A percentile compares a stretch with the other conserved stretches of the same genome.
These are phyloP conservation scores for Macrotus californicus DNA, from an alignment of 2,113 vertebrate genomes.

Conservation along the genomic window DNA sequence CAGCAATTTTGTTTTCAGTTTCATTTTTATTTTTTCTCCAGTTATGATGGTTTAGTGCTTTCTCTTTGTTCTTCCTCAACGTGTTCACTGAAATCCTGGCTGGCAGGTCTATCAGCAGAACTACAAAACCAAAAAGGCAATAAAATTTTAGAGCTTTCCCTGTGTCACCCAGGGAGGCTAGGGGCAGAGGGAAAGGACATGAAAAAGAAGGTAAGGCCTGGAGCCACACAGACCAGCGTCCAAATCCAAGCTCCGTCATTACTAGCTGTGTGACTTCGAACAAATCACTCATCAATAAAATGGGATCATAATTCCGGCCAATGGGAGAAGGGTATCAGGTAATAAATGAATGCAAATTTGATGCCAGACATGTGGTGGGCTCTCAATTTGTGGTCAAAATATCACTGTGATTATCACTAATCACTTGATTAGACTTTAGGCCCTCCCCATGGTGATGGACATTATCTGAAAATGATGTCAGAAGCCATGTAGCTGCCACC, in stretches of 20 bases:
- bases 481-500: background rate
- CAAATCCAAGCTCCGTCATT: background rate
- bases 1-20: constrained; percentile 18
- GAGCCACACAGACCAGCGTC: background rate
- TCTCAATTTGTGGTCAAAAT: background rate
- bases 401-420: background rate
- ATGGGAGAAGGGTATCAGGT: background rate
- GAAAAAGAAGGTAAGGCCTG: background rate
- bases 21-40: constrained; percentile 43
- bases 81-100: background rate
- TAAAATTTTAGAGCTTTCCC: background rate
- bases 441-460: background rate
- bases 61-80: background rate
- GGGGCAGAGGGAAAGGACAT: background rate
- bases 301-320: background rate
- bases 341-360: background rate
- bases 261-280: background rate
- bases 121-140: constrained; percentile 72
- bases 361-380: too few species aligned
- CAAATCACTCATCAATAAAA: background rate
- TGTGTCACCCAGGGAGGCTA: background rate
- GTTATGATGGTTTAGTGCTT: background rate
- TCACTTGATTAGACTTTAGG: background rate
- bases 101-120: constrained; percentile 78
- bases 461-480: background rate